phyloP scores from a whole-genome alignment of 2,113 vertebrate species.

The Porphyrio hochstetteri region DNA sequence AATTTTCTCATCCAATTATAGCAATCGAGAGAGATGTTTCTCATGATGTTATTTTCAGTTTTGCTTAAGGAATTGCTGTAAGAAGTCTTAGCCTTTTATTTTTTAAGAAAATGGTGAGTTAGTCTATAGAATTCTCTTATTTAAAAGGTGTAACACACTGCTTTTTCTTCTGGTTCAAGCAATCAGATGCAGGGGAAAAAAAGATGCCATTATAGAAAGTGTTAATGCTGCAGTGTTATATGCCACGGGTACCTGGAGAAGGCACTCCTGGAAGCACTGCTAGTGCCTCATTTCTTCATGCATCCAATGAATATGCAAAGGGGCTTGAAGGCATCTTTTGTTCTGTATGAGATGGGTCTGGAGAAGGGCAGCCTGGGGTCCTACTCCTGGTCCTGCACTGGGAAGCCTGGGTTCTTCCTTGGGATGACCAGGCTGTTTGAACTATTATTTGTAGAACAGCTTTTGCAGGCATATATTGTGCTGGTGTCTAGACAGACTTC shows the following conservation, averaged over 20 bases:
- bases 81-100: not conserved
- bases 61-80: not conserved
- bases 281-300: not conserved
- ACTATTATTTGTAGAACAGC: not conserved
- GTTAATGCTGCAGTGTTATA: not conserved
- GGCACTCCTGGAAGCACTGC: not conserved
- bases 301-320: not conserved
- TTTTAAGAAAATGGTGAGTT: not conserved
- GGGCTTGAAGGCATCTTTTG: not conserved
- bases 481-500: not conserved
- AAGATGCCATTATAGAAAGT: rapidly evolving
- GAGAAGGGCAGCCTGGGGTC: not conserved
- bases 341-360: not conserved
- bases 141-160: rapidly evolving
- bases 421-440: not conserved
- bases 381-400: not conserved
- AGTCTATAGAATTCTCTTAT: not conserved
- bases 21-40: not conserved
- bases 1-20: not conserved
- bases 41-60: not conserved
- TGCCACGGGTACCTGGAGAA: not conserved
- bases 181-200: not conserved
- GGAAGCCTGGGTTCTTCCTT: not conserved
- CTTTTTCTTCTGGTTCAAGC: not conserved
- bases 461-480: not conserved